phyloP scores from a whole-genome alignment of 2,113 vertebrate species.

The Polypterus senegalus region DNA sequence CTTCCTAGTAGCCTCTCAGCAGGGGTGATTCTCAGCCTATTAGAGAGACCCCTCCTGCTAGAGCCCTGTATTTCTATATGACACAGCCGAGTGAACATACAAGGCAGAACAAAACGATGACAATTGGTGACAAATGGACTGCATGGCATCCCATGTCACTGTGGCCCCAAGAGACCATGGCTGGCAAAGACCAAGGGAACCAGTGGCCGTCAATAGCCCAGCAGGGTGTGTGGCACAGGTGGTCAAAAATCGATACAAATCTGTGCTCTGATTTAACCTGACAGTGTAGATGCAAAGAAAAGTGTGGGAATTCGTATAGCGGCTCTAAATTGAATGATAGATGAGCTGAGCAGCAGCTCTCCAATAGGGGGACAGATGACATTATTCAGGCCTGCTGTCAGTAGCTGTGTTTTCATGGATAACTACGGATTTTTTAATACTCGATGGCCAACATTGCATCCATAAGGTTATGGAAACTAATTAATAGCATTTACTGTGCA shows the following conservation, averaged over 20 bases:
- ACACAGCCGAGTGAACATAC: constrained; percentile 59
- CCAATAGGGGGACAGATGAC: background rate
- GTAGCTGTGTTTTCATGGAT: background rate
- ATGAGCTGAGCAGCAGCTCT: constrained; percentile 10
- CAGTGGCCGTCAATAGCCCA: constrained; percentile 30
- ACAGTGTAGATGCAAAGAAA: constrained; percentile 21
- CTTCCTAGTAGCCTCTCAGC: constrained; percentile 22
- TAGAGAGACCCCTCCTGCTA: constrained; percentile 36
- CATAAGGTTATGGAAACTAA: no score
- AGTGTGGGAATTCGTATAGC: constrained; percentile 38
- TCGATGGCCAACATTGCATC: no score
- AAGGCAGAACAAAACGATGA: constrained; percentile 67
- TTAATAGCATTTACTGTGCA: no score
- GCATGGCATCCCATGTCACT: constrained; percentile 49
- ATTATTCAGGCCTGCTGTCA: background rate
- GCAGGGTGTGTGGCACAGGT: constrained; percentile 51
- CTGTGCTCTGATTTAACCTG: constrained; percentile 29
- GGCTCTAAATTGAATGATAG: constrained; percentile 34
- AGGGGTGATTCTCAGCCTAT: constrained; percentile 34
- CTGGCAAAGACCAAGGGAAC: constrained; percentile 26
- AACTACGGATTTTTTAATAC: no score
- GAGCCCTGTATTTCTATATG: constrained; percentile 35
- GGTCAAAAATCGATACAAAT: constrained; percentile 36
- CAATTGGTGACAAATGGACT: constrained; percentile 90
- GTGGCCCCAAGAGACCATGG: constrained; percentile 65